phyloP scores from a whole-genome alignment of 2,888 invertebrate species.

The Acholoe squamosa region DNA sequence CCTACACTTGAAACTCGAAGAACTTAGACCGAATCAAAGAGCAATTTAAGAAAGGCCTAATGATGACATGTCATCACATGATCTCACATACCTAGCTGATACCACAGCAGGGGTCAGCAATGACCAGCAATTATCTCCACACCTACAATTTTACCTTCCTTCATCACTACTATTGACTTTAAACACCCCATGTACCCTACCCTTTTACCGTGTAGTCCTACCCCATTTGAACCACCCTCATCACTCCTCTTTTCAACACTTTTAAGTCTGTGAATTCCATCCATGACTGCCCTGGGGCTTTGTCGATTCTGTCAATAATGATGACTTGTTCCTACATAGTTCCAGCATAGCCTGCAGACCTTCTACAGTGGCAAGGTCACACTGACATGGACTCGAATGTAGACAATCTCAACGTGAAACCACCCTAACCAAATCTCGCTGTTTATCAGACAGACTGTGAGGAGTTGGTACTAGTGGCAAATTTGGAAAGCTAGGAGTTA shows the following conservation, averaged over 20 bases:
- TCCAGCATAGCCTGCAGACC: background rate
- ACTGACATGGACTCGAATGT: background rate
- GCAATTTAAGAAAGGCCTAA: too few species aligned
- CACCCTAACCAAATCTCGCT: background rate
- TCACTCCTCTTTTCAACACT: background rate
- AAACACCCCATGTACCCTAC: background rate
- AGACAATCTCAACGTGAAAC: background rate
- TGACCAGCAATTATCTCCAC: too few species aligned
- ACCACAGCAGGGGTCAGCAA: too few species aligned
- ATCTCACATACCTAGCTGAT: too few species aligned
- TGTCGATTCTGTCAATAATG: background rate
- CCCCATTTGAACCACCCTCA: background rate
- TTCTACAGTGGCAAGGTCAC: background rate
- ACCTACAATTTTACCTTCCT: too few species aligned
- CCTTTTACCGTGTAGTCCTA: background rate
- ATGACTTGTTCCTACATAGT: conserved; percentile 17
- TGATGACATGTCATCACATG: too few species aligned
- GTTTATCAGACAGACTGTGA: background rate
- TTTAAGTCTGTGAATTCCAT: background rate
- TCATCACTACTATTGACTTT: too few species aligned
- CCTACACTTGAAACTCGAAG: too few species aligned
- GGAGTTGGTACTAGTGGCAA: background rate
- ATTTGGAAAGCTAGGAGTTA: background rate
- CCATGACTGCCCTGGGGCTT: background rate
- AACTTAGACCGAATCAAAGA: too few species aligned